Percentiles rank a stretch among this genome's conserved stretches.
Conservation (phyloP, 2,888 invertebrate genomes). For the Hoplodrina ambigua region DNA sequence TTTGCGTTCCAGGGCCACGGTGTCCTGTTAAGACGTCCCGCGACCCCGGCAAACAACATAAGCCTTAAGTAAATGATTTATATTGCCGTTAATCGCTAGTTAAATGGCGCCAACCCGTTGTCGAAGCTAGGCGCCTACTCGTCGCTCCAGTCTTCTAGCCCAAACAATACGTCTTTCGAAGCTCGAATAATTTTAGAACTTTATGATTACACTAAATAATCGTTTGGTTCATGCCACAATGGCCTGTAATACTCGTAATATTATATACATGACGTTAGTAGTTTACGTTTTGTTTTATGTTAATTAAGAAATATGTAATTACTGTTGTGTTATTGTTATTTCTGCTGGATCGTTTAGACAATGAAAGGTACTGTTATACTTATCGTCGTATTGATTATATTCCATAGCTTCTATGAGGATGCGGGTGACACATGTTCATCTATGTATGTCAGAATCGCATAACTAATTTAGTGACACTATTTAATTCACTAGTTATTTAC, state of each 20-base stretch:
- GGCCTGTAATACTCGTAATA: conserved; percentile 16
- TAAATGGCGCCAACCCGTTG: conserved; percentile 4
- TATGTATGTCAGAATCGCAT: too few species aligned
- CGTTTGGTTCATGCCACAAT: too few species aligned
- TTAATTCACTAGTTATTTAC: too few species aligned
- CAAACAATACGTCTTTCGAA: conserved; percentile 39
- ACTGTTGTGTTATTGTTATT: conserved; percentile 4
- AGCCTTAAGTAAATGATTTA: background rate
- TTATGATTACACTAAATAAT: conserved; percentile 36
- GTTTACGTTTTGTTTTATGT: conserved; percentile 21
- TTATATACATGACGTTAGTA: conserved; percentile 19
- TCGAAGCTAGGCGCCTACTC: conserved; percentile 31
- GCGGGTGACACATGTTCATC: too few species aligned
- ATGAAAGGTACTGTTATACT: background rate
- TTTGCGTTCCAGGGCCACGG: too few species aligned
- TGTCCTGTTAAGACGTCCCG: too few species aligned
- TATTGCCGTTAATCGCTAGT: conserved; percentile 10
- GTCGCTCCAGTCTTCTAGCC: conserved; percentile 19
- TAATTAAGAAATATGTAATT: conserved; percentile 24
- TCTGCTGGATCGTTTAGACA: background rate
- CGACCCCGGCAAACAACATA: too few species aligned
- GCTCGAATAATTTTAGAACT: conserved; percentile 45
- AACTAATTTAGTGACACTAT: too few species aligned
- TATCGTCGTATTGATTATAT: background rate
- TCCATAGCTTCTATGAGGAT: too few species aligned